phyloP scores from a whole-genome alignment of 2,888 invertebrate species.

The Trissoscelio sp. region DNA sequence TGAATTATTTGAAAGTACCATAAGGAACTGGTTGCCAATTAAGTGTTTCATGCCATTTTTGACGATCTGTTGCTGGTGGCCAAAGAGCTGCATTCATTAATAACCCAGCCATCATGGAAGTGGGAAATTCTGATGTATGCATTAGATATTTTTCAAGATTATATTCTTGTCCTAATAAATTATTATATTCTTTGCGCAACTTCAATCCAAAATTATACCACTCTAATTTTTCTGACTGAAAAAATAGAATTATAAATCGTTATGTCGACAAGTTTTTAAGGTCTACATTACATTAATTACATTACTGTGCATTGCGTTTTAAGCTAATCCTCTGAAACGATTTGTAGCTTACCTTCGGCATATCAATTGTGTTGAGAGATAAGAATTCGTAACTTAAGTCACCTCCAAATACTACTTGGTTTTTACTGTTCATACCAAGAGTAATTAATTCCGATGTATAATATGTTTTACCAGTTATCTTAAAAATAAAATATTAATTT shows the following conservation, averaged over 20 bases:
- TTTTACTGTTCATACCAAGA: conserved; percentile 13
- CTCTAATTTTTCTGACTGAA: conserved; percentile 31
- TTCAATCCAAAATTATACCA: conserved; percentile 83
- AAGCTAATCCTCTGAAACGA: conserved; percentile 19
- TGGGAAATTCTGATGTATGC: conserved; percentile 88
- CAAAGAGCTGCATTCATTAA: conserved; percentile 88
- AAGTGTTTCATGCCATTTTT: conserved; percentile 85
- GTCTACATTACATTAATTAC: too few species aligned
- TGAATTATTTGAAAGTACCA: conserved; percentile 67
- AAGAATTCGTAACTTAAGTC: conserved; percentile 54
- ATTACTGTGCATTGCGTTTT: too few species aligned
- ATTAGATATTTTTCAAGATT: conserved; percentile 79
- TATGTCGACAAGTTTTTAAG: too few species aligned
- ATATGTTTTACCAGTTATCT: conserved; percentile 61
- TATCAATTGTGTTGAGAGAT: conserved; percentile 67
- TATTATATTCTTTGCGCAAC: conserved; percentile 84
- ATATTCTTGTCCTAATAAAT: conserved; percentile 84
- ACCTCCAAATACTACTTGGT: conserved; percentile 38
- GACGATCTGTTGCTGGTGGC: conserved; percentile 85
- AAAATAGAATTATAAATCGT: conserved; percentile 2
- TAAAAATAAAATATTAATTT: conserved; percentile 48
- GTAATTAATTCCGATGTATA: conserved; percentile 57
- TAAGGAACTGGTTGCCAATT: conserved; percentile 89
- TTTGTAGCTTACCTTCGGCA: conserved; percentile 73
- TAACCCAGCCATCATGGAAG: conserved; percentile 90